These are phyloP conservation scores for Dinomys branickii DNA, from an alignment of 2,113 vertebrate genomes.

Conservation along the genomic window DNA sequence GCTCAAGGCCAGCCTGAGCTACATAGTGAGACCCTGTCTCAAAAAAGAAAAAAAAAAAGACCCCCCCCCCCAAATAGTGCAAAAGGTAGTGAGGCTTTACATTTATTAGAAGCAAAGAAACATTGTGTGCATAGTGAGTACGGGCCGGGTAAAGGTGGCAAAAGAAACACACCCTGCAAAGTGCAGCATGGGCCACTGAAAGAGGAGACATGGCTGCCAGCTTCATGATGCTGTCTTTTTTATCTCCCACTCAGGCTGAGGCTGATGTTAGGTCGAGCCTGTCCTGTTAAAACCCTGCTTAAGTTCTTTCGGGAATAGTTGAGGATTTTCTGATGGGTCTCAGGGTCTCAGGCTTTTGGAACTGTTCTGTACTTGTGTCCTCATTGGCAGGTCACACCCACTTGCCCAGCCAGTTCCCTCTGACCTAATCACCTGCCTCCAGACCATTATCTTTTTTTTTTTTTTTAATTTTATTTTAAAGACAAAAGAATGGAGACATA, in stretches of 20 bases:
- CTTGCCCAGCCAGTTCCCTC: background rate
- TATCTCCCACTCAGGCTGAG: background rate
- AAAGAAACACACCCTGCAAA: background rate
- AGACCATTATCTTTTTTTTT: too few species aligned
- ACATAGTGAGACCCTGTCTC: too few species aligned
- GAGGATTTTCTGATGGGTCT: background rate
- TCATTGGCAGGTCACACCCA: background rate
- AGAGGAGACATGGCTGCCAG: background rate
- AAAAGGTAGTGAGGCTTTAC: too few species aligned
- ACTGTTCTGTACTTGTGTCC: background rate
- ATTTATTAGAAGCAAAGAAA: background rate
- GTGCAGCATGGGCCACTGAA: background rate
- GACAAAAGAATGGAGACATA: too few species aligned
- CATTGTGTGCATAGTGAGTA: background rate
- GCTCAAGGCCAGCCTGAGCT: too few species aligned
- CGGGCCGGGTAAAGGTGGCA: background rate
- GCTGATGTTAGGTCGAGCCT: background rate
- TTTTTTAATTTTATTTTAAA: too few species aligned
- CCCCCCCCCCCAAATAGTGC: too few species aligned
- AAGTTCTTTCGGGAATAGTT: background rate
- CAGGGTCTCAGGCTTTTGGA: background rate
- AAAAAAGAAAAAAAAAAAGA: too few species aligned
- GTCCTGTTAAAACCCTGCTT: background rate
- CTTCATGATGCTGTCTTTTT: background rate
- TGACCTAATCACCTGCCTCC: background rate